phyloP scores from a whole-genome alignment of 2,797 vertebrate genomes.

The Enteromius fasciolatus region DNA sequence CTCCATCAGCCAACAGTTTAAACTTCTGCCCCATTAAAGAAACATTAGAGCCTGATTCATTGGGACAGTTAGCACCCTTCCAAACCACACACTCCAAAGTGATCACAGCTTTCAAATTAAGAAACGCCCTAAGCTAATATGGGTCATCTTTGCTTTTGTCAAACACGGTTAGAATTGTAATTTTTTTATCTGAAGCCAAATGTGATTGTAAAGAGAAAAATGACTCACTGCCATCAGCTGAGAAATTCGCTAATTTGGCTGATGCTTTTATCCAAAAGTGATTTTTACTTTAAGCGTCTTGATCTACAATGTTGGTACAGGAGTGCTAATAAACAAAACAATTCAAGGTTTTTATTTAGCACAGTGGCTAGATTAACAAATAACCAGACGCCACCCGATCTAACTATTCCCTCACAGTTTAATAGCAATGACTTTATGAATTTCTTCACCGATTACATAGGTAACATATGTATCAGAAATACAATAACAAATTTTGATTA shows the following conservation, averaged over 20 bases:
- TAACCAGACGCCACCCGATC: too few relatives aligned
- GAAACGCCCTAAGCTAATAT: not conserved
- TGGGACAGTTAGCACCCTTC: not conserved
- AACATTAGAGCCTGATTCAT: constrained; percentile 41
- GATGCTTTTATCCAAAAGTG: not conserved
- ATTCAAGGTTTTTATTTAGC: too few relatives aligned
- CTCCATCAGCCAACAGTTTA: constrained; percentile 30
- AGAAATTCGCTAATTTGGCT: not conserved
- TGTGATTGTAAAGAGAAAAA: constrained; percentile 7
- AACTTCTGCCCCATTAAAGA: constrained; percentile 43
- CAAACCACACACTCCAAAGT: constrained; percentile 4
- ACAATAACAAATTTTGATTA: too few relatives aligned
- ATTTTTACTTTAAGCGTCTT: not conserved
- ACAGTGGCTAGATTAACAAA: too few relatives aligned
- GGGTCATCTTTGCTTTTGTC: not conserved
- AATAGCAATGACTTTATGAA: too few relatives aligned
- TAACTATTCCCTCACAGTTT: too few relatives aligned
- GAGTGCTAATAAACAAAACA: not conserved
- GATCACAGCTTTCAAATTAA: constrained; percentile 31
- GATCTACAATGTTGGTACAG: not conserved
- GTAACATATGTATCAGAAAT: too few relatives aligned
- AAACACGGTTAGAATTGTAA: not conserved
- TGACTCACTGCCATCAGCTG: not conserved
- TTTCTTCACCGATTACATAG: too few relatives aligned
- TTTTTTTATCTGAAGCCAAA: not conserved